phyloP scores from a whole-genome alignment of 2,113 vertebrate species.

The Bubo scandiacus region DNA sequence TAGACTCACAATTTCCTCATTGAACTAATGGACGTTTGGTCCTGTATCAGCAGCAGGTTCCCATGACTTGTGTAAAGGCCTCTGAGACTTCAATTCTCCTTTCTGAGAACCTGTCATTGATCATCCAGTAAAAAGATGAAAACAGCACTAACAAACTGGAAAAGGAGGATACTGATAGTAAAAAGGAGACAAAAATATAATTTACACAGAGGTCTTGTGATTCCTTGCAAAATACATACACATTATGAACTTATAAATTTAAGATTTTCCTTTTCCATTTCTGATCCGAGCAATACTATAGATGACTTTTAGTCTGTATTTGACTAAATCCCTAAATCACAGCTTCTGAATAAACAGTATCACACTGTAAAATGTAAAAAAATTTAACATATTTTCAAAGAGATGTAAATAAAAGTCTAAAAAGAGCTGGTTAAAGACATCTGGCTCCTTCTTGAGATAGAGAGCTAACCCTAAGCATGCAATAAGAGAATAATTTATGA shows the following conservation, averaged over 20 bases:
- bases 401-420: not conserved
- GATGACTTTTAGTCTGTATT: not conserved
- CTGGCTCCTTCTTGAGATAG: not conserved
- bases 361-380: not conserved
- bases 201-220: not conserved
- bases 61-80: not conserved
- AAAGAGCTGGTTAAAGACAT: not conserved
- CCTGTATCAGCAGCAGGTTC: not conserved
- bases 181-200: not conserved
- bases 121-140: not conserved
- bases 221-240: not conserved
- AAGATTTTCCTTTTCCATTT: not conserved
- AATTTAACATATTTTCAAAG: not conserved
- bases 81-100: not conserved
- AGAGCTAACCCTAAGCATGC: not conserved
- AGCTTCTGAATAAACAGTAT: not conserved
- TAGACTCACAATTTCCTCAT: not conserved
- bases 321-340: not conserved
- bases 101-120: not conserved
- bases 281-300: not conserved
- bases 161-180: not conserved
- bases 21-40: not conserved
- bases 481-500: not conserved
- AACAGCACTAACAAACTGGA: not conserved
- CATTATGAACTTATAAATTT: not conserved